These are phyloP conservation scores for Craniophora ligustri DNA, from an alignment of 2,888 invertebrate species.

Conservation along the genomic window DNA sequence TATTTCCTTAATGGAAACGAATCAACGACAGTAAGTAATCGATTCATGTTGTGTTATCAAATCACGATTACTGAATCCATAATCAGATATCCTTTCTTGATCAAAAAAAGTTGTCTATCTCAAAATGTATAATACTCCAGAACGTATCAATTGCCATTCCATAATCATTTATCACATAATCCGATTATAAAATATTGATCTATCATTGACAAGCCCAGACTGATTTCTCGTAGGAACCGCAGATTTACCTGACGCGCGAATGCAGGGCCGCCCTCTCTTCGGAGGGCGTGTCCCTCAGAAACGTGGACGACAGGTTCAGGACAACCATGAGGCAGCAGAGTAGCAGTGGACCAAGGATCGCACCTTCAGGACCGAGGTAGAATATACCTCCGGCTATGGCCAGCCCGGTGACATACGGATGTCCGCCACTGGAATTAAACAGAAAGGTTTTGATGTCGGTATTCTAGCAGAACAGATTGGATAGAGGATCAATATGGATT, in stretches of 20 bases:
- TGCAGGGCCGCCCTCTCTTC: slow-evolving; percentile 88
- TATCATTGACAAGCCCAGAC: slow-evolving; percentile 14
- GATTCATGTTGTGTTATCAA: too few species aligned
- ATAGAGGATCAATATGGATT: too few species aligned
- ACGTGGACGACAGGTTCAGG: slow-evolving; percentile 93
- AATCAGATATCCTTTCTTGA: too few species aligned
- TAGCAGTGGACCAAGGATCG: slow-evolving; percentile 98
- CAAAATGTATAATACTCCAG: too few species aligned
- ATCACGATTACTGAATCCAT: too few species aligned
- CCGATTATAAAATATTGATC: slow-evolving; percentile 5
- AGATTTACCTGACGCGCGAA: slow-evolving; percentile 84
- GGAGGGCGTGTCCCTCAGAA: slow-evolving; percentile 91
- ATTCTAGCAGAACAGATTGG: too few species aligned
- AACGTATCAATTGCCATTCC: too few species aligned
- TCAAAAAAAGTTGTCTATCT: too few species aligned
- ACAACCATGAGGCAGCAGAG: slow-evolving; percentile 98
- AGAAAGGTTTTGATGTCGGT: neutral
- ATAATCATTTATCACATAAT: too few species aligned
- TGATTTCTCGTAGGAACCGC: slow-evolving; percentile 14
- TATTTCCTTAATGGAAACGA: neutral
- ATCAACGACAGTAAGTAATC: too few species aligned
- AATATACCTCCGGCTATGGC: slow-evolving; percentile 99
- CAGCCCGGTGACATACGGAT: slow-evolving; percentile 98
- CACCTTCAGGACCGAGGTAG: slow-evolving; percentile 98
- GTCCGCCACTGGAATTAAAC: slow-evolving; percentile 92